Evolutionary conservation across 2,888 invertebrate genomes (phyloP).

Genomic region (Trichogramma evanescens): DNA sequence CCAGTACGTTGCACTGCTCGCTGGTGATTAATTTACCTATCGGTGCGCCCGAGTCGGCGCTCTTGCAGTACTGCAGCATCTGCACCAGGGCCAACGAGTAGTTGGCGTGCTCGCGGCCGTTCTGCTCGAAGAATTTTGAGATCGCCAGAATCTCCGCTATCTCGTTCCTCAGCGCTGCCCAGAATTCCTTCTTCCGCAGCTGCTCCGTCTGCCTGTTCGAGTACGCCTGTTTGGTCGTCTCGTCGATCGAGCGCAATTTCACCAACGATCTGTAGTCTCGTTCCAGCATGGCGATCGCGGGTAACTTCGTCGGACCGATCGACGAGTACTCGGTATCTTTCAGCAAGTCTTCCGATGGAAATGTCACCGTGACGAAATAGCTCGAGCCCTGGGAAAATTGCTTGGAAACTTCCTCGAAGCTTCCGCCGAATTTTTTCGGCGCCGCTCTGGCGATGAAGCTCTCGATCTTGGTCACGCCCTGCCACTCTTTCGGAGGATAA

Average conservation of each 20-base stretch:
- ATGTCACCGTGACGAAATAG: not conserved
- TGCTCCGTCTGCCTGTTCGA: constrained; percentile 3
- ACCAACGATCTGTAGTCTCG: constrained; percentile 13
- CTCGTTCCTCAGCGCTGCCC: constrained; percentile 11
- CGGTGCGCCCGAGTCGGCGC: not conserved
- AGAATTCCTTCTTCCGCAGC: constrained; percentile 16
- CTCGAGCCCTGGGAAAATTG: constrained; percentile 3
- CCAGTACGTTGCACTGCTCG: constrained; percentile 13
- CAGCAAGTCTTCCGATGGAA: constrained; percentile 3
- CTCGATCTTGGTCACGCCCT: not conserved
- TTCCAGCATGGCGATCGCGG: constrained; percentile 10
- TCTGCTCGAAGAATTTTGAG: constrained; percentile 6
- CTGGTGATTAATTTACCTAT: constrained; percentile 11
- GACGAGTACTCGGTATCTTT: not conserved
- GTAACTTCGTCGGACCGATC: constrained; percentile 7
- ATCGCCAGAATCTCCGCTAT: constrained; percentile 14
- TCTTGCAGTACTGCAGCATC: constrained; percentile 18
- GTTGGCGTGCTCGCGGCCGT: constrained; percentile 8
- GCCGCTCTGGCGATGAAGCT: not conserved
- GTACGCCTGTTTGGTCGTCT: not conserved
- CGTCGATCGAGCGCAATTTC: constrained; percentile 3
- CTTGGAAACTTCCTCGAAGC: not conserved
- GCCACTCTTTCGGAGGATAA: not conserved
- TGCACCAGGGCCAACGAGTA: constrained; percentile 7
- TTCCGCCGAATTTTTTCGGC: constrained; percentile 13